Conservation (phyloP, 2,888 invertebrate genomes). For the Deroplatys truncata region DNA sequence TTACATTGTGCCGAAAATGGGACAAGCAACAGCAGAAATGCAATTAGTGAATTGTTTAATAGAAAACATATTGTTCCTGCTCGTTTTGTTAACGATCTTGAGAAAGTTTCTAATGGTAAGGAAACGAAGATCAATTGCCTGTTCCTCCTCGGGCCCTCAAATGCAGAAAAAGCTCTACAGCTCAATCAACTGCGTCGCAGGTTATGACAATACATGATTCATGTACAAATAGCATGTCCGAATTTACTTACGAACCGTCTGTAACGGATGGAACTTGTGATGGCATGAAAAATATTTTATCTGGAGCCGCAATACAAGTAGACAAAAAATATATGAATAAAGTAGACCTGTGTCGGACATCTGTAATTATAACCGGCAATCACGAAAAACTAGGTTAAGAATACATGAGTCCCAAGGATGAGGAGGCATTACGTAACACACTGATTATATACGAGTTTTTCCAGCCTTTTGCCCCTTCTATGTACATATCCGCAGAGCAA, state of each 20-base stretch:
- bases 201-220: not conserved
- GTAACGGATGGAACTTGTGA: not conserved
- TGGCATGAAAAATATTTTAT: not conserved
- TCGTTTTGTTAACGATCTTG: no score
- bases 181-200: not conserved
- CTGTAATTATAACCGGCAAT: not conserved
- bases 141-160: not conserved
- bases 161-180: not conserved
- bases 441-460: not conserved
- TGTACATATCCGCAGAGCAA: not conserved
- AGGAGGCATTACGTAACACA: not conserved
- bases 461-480: not conserved
- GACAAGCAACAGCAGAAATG: no score
- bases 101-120: no score
- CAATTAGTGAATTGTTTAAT: no score
- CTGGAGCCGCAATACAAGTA: not conserved
- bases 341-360: not conserved
- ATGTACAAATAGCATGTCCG: not conserved
- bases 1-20: no score
- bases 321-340: not conserved
- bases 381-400: fast-evolving
- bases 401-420: not conserved
- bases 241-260: not conserved
- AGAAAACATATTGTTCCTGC: no score
- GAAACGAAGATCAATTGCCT: no score